These are phyloP conservation scores for Holothuria glaberrima DNA, from an alignment of 35 echinoderm and acorn worm genomes.

Conservation along the genomic window DNA sequence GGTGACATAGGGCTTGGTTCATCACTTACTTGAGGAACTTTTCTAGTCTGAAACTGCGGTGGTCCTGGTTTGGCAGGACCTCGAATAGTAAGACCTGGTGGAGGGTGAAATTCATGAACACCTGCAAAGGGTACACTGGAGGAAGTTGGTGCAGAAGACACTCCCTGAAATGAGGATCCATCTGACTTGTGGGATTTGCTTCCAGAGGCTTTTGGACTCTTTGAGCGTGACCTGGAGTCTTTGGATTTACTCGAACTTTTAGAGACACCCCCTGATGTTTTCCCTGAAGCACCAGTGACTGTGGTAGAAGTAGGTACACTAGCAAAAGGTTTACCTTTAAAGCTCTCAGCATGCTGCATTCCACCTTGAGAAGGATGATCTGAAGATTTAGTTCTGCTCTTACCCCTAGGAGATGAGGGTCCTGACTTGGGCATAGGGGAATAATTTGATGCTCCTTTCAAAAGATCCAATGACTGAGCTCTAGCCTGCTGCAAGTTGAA, in stretches of 20 bases:
- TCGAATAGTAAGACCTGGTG: slow-evolving; percentile 31
- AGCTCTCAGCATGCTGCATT: slow-evolving; percentile 19
- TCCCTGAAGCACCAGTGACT: background rate
- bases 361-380: slow-evolving; percentile 16
- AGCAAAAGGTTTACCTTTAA: slow-evolving; percentile 3
- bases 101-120: slow-evolving; percentile 65
- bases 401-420: slow-evolving; percentile 24
- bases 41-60: slow-evolving; percentile 20
- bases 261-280: background rate
- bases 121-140: slow-evolving; percentile 42
- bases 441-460: slow-evolving; percentile 13
- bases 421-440: slow-evolving; percentile 30
- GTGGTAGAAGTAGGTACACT: background rate
- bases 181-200: slow-evolving; percentile 27
- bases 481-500: slow-evolving; percentile 59
- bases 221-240: slow-evolving; percentile 47
- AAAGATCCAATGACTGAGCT: slow-evolving; percentile 34
- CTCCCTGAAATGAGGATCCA: background rate
- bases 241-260: slow-evolving; percentile 42
- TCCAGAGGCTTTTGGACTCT: slow-evolving; percentile 55
- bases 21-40: background rate
- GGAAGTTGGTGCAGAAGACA: background rate
- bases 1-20: slow-evolving; percentile 37
- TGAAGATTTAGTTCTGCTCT: slow-evolving; percentile 35
- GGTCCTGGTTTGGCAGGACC: slow-evolving; percentile 52